Conservation (phyloP, 2,888 invertebrate genomes). For the Microctonus brassicae region DNA sequence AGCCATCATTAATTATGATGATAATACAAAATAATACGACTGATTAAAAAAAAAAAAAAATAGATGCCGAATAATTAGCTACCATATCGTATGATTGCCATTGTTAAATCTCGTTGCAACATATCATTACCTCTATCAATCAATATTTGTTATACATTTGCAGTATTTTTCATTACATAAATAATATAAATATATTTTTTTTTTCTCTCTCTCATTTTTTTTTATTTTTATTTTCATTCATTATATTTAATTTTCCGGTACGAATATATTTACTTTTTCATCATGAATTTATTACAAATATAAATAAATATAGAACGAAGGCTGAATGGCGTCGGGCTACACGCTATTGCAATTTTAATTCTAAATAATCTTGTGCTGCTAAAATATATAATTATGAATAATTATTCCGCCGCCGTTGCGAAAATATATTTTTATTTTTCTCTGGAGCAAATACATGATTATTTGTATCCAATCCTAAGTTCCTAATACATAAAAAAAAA, state of each 20-base stretch:
- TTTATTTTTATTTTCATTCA: not conserved
- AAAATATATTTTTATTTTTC: not conserved
- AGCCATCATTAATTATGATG: not conserved
- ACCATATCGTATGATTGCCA: conserved; percentile 44
- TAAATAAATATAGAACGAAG: conserved; percentile 6
- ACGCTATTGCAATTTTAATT: not conserved
- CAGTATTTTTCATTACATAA: conserved; percentile 16
- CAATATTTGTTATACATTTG: conserved; percentile 25
- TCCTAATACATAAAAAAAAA: conserved; percentile 59
- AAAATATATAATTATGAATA: not conserved
- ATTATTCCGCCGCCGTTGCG: not conserved
- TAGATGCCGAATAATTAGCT: conserved; percentile 38
- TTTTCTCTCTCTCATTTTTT: no score
- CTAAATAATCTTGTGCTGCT: conserved; percentile 15
- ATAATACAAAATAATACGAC: conserved; percentile 20
- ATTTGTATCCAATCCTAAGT: conserved; percentile 62
- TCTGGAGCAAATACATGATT: conserved; percentile 9
- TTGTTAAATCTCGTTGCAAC: conserved; percentile 54
- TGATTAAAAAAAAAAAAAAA: conserved; percentile 30
- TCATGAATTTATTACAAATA: not conserved
- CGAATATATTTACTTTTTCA: not conserved
- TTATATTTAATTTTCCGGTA: conserved; percentile 1
- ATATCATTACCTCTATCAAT: conserved; percentile 53
- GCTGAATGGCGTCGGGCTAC: not conserved
- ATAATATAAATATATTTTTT: conserved; percentile 2